A percentile compares a stretch with the other conserved stretches of the same genome.
Conservation (phyloP, 37 sponge, comb jelly and placozoan genomes). For the Bolinopsis microptera region DNA sequence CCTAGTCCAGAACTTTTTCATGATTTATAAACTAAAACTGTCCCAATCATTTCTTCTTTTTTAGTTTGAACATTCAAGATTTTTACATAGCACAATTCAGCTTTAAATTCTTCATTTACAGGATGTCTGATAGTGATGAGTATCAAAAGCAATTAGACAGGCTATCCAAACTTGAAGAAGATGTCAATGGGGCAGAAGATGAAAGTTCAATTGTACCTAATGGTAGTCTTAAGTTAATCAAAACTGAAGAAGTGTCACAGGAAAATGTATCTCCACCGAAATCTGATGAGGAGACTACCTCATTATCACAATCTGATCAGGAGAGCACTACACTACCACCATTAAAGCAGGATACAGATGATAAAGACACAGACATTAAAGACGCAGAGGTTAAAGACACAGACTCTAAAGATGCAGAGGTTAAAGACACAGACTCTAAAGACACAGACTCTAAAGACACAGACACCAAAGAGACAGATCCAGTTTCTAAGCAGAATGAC, state of each 20-base stretch:
- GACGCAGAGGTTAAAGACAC: not conserved
- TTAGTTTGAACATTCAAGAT: too few relatives aligned
- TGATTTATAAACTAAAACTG: too few relatives aligned
- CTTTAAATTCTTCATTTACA: not conserved
- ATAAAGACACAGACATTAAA: not conserved
- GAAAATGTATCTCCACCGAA: not conserved
- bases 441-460: not conserved
- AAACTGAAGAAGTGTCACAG: not conserved
- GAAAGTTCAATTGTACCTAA: not conserved
- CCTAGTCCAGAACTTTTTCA: too few relatives aligned
- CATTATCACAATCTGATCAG: not conserved
- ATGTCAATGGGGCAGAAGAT: not conserved
- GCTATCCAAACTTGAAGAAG: slow-evolving; percentile 38
- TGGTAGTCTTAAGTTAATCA: not conserved
- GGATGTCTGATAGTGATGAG: slow-evolving; percentile 54
- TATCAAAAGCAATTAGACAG: slow-evolving; percentile 55
- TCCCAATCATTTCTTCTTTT: too few relatives aligned
- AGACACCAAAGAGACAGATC: not conserved
- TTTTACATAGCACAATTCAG: too few relatives aligned
- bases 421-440: not conserved
- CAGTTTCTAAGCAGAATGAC: not conserved
- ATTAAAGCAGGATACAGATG: not conserved
- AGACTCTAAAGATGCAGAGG: not conserved
- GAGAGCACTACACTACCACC: too few relatives aligned
- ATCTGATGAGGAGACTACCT: not conserved